Conservation (phyloP, 2,888 invertebrate genomes). For the Trachelus troglodyta region DNA sequence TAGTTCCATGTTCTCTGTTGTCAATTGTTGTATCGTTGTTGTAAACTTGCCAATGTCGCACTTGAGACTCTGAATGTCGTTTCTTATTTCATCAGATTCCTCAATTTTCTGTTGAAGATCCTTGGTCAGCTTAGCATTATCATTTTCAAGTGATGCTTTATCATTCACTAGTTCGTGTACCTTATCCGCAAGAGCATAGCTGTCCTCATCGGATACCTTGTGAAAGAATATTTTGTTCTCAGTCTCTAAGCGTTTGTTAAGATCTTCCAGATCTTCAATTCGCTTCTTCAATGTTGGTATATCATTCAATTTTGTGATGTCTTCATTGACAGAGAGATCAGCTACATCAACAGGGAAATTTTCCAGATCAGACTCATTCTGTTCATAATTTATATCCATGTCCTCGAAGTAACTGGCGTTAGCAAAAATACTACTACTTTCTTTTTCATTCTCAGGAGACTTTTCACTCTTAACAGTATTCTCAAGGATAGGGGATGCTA, state of each 20-base stretch:
- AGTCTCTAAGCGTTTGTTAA: conserved; percentile 4
- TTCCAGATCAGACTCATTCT: conserved; percentile 22
- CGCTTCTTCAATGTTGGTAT: conserved; percentile 11
- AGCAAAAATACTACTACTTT: conserved; percentile 49
- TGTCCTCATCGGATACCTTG: conserved; percentile 2
- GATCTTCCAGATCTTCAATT: conserved; percentile 14
- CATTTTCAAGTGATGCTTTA: conserved; percentile 39
- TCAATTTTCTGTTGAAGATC: conserved; percentile 45
- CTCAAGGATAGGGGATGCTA: neutral
- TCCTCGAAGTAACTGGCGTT: conserved; percentile 49
- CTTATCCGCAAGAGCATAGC: conserved; percentile 24
- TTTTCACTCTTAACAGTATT: conserved; percentile 3
- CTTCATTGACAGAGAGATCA: neutral
- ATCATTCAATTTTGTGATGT: conserved; percentile 7
- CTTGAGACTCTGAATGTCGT: conserved; percentile 48
- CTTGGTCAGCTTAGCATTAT: conserved; percentile 42
- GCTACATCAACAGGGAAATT: conserved; percentile 9
- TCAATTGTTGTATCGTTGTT: conserved; percentile 48
- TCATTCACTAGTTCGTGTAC: conserved; percentile 30
- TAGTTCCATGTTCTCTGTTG: conserved; percentile 54
- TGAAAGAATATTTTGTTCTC: conserved; percentile 8
- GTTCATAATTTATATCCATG: conserved; percentile 33
- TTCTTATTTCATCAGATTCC: conserved; percentile 51
- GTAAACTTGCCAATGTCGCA: conserved; percentile 47
- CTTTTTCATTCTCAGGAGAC: conserved; percentile 22